Evolutionary conservation across 2,113 vertebrate species (phyloP).

Genomic region (Thunnus thynnus): DNA sequence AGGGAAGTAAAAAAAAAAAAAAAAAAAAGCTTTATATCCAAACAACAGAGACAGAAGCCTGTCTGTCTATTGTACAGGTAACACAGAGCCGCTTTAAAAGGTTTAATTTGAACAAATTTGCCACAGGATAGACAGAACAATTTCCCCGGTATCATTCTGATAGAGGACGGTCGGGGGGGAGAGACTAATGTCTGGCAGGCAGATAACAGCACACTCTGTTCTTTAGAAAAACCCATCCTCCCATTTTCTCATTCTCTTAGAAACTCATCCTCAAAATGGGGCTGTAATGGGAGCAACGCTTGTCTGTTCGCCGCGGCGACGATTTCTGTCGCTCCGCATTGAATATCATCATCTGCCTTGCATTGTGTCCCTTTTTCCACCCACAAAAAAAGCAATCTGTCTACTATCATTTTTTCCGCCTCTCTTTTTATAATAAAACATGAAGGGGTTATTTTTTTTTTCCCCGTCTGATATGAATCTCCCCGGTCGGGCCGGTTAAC

Average conservation of each 20-base stretch:
- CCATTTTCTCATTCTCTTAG: slow-evolving; percentile 71
- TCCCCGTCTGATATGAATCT: slow-evolving; percentile 62
- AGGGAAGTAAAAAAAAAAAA: neutral
- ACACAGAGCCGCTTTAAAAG: slow-evolving; percentile 54
- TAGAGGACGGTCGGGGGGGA: neutral
- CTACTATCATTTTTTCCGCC: slow-evolving; percentile 44
- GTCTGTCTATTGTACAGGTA: slow-evolving; percentile 40
- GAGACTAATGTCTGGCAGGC: slow-evolving; percentile 59
- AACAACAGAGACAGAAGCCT: neutral
- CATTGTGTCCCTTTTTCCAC: slow-evolving; percentile 49
- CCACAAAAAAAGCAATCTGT: slow-evolving; percentile 71
- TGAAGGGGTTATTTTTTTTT: slow-evolving; percentile 35
- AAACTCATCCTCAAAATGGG: slow-evolving; percentile 67
- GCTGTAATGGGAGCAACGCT: slow-evolving; percentile 63
- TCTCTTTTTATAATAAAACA: slow-evolving; percentile 68
- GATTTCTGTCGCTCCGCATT: slow-evolving; percentile 48
- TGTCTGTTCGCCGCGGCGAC: slow-evolving; percentile 40
- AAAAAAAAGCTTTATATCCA: slow-evolving; percentile 4
- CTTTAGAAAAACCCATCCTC: slow-evolving; percentile 54
- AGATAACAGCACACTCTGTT: slow-evolving; percentile 70
- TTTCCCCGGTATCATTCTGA: slow-evolving; percentile 52
- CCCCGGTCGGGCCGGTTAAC: slow-evolving; percentile 49
- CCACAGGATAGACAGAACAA: slow-evolving; percentile 66
- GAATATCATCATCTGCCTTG: slow-evolving; percentile 62
- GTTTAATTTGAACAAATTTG: slow-evolving; percentile 66